phyloP scores from a whole-genome alignment of 2,888 invertebrate genomes.

The Dicranocentrus wangi region DNA sequence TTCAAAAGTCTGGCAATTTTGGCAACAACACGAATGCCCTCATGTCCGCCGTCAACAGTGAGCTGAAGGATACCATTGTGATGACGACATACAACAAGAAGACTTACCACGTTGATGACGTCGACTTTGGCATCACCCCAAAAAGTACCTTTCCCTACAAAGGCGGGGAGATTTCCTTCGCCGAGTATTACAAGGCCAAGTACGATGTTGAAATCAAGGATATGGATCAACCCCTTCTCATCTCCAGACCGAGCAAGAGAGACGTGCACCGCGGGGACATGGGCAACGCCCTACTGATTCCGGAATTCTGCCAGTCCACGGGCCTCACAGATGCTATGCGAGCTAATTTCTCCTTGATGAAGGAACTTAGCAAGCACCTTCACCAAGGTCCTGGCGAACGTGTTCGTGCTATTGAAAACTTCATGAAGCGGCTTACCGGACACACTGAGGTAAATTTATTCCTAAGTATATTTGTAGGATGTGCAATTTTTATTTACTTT shows the following conservation, averaged over 20 bases:
- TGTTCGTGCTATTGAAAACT: constrained; percentile 80
- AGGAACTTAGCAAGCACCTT: constrained; percentile 84
- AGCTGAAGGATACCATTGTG: constrained; percentile 71
- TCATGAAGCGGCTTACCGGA: constrained; percentile 74
- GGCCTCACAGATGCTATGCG: constrained; percentile 90
- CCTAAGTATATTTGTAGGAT: too few species aligned
- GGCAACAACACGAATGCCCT: background rate
- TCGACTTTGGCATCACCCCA: constrained; percentile 76
- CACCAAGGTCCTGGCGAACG: constrained; percentile 87
- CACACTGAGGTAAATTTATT: constrained; percentile 51
- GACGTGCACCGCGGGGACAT: constrained; percentile 63
- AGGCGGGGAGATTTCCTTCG: constrained; percentile 73
- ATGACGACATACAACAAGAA: constrained; percentile 75
- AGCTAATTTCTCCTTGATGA: constrained; percentile 88
- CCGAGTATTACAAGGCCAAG: constrained; percentile 75
- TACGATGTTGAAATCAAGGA: constrained; percentile 48
- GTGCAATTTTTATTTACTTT: background rate
- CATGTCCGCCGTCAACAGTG: constrained; percentile 10
- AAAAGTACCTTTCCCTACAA: constrained; percentile 74
- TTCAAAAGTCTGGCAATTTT: background rate
- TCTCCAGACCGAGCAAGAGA: constrained; percentile 56
- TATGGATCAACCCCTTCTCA: constrained; percentile 65
- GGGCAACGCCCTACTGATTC: constrained; percentile 80
- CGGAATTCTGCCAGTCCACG: constrained; percentile 91
- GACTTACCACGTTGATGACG: constrained; percentile 77